Conservation (phyloP, 2,113 vertebrate species). For the Lophura nycthemera region DNA sequence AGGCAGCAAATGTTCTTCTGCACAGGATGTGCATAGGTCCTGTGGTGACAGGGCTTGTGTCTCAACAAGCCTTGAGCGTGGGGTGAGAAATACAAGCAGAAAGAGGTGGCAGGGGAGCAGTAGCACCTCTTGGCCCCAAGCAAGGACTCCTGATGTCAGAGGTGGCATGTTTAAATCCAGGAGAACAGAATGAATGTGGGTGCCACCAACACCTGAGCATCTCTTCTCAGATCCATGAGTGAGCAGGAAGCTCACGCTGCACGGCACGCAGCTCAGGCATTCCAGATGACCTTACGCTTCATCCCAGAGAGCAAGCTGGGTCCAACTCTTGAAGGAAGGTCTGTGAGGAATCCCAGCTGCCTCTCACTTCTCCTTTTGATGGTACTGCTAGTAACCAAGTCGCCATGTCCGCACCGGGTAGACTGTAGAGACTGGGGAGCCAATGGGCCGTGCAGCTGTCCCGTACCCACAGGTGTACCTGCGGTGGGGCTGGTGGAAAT, state of each 20-base stretch:
- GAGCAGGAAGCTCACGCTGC: background rate
- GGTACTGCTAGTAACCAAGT: background rate
- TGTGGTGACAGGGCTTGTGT: rapidly evolving
- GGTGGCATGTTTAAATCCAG: background rate
- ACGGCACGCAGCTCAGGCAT: rapidly evolving
- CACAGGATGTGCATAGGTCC: background rate
- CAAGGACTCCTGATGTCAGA: background rate
- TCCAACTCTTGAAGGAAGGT: background rate
- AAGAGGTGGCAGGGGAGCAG: background rate
- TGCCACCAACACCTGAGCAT: background rate
- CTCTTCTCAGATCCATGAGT: background rate
- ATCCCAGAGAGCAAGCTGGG: background rate
- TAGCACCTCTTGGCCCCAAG: background rate
- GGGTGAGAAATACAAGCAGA: background rate
- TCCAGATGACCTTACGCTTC: background rate
- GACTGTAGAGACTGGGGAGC: background rate
- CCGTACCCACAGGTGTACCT: background rate
- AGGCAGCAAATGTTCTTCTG: background rate
- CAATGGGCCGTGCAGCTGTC: rapidly evolving
- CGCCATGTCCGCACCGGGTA: rapidly evolving
- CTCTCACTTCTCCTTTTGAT: slow-evolving; percentile 47
- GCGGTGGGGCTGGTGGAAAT: background rate
- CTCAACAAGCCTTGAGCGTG: background rate
- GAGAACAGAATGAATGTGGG: background rate
- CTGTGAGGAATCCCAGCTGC: background rate